phyloP scores from a whole-genome alignment of 2,888 invertebrate genomes.

The Nemurella pictetii region DNA sequence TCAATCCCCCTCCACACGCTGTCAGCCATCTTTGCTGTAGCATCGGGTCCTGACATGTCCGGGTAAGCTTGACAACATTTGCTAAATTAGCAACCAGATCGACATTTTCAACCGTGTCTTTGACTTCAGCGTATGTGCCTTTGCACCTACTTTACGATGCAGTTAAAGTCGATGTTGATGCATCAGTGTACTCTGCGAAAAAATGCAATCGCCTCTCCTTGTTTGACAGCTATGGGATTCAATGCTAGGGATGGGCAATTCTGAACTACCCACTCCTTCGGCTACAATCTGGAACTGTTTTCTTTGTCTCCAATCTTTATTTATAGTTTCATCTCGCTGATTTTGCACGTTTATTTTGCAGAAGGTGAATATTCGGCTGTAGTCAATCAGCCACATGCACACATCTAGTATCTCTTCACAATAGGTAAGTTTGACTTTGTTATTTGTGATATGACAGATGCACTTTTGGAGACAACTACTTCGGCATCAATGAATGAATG shows the following conservation, averaged over 20 bases:
- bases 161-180: background rate
- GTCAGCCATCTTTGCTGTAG: background rate
- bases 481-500: too few relatives aligned
- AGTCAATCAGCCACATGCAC: background rate
- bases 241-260: background rate
- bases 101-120: background rate
- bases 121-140: background rate
- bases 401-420: slow-evolving; percentile 19
- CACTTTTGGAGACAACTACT: too few relatives aligned
- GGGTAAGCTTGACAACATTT: background rate
- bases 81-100: background rate
- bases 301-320: background rate
- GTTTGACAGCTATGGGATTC: background rate
- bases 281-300: background rate
- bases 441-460: background rate
- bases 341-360: background rate
- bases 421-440: slow-evolving; percentile 2
- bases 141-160: background rate
- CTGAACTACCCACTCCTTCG: background rate
- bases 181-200: background rate
- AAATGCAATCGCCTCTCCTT: background rate
- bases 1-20: background rate
- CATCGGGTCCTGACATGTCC: background rate
- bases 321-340: background rate
- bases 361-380: background rate